Evolutionary conservation across 2,113 vertebrate species (phyloP), one percentile per base, ranked within the genome.

Genomic region (Corydoras sp.): DNA sequence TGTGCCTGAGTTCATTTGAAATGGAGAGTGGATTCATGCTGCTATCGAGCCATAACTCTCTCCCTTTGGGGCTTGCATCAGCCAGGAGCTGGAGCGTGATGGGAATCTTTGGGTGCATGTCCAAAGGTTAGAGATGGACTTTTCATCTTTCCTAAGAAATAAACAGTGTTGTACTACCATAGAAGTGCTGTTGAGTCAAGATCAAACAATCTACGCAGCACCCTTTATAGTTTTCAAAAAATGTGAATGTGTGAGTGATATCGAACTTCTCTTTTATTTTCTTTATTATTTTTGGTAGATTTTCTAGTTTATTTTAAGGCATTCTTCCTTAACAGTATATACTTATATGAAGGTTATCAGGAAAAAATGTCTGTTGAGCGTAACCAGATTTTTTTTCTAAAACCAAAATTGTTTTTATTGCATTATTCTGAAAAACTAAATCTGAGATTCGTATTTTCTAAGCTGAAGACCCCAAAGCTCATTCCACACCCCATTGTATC

Each of bases 1-100:
- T 79, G 62, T 54, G 77, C 62, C 71, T 76, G 66, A 69, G 50
- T 72, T 69, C 65, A 76, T 73, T 69, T 73, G 77, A 76, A 75
- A 79, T 74, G 65, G 72, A 74, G 72, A 74, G 65, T 74, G 59
- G 58, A 74, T 65, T 55, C 65, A 62, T 68, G 72, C 65, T 62
- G 72, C 72, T 74, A 62, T 74, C 65, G 11, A 62, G 72, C 72
- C 72, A 68, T 74, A 74, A 74, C 60, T 74, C 72, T 74, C 59
- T 68, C 58, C 72, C 58, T 62, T 53, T 54, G 72, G 65, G 31
- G 30, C 9, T 4, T 24, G 72, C 72, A 31, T 58, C 32, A 29
- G 72, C 72, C 72, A 74, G 72, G 65, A 74, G 53, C 72, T 74
- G 51, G 58, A 73, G 49, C 6, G 24, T 62, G 50, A 48, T 7